A percentile compares a stretch with the other conserved stretches of the same genome.
Evolutionary conservation across 1,140 invertebrate species (phyloP).

Genomic region (Schlechtendalia chinensis): DNA sequence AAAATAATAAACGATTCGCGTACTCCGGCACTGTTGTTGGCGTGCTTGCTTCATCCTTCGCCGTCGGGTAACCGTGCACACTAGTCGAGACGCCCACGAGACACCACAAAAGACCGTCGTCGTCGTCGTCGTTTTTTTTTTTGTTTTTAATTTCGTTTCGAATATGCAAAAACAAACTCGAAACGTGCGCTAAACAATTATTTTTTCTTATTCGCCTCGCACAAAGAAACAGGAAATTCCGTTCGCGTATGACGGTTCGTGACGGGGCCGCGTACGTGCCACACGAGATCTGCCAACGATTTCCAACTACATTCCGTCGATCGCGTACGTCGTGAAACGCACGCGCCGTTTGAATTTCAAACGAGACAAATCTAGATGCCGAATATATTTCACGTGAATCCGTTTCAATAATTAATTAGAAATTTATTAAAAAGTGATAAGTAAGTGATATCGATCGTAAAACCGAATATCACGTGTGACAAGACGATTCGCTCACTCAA

Average conservation of each 20-base stretch:
- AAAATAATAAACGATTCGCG: conserved; percentile 18
- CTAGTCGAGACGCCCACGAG: not conserved
- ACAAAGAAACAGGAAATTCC: conserved; percentile 7
- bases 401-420: not conserved
- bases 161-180: conserved; percentile 34
- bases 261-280: not conserved
- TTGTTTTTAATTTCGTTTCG: not conserved
- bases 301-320: not conserved
- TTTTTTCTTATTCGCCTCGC: not conserved
- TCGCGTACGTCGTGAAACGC: not conserved
- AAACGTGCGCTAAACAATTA: not conserved
- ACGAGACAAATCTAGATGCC: not conserved
- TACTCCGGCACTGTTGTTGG: not conserved
- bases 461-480: too few relatives aligned
- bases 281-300: conserved; percentile 4
- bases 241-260: not conserved
- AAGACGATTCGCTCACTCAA: too few relatives aligned
- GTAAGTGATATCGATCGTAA: too few relatives aligned
- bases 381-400: not conserved
- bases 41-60: too few relatives aligned
- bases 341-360: not conserved
- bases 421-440: too few relatives aligned
- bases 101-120: conserved; percentile 11
- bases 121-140: not conserved
- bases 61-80: too few relatives aligned